Evolutionary conservation across 2,888 invertebrate genomes (phyloP), one percentile per base, ranked within the genome.

Genomic region (Liopterus haemorrhoidalis): DNA sequence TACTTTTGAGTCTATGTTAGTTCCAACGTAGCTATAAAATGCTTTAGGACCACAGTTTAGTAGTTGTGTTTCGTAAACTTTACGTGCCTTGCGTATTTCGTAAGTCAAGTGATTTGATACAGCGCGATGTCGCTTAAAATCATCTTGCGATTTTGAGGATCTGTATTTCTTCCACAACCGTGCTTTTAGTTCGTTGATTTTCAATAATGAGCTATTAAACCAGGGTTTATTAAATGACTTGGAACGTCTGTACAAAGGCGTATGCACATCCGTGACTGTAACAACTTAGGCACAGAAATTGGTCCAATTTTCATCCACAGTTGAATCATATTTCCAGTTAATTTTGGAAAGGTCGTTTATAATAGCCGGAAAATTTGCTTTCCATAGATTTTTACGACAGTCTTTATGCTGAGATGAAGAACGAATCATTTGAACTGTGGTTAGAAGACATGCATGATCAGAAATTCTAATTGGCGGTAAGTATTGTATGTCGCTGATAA

Each of bases 141-240:
- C 39, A 5, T 28, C 20, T n/a, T 11, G 16, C 6, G 9, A 11
- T 28, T 9, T 39, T 19, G 39, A 28, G 27, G 6, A 20, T 39
- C 21, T 39, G 30, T 39, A 39, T 39, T 30, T 39, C 19, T 19
- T 27, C 18, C 39, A 39, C 18, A 28, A 30, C 12, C 30, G 11
- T 16, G 27, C 30, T 27, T 39, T 39, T 5, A 28, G 39, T 8
- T 18, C 12, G 12, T 28, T 28, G 9, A 39, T 19, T 19, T n/a
- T n/a, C n/a, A 19, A 27, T 12, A 39, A 20, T 27, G 30, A 11
- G 5, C 30, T 28, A 19, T 28, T 39, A 14, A 39, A 18, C 39
- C 39, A 39, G 18, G 39, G 39, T n/a, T 39, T 39, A 5, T 28
- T 19, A 25, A 30, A 39, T 5, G 21, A n/a, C 21, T 28, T 39